Evolutionary conservation across 37 sponge, comb jelly and placozoan species (phyloP).

Genomic region (Bolinopsis microptera): DNA sequence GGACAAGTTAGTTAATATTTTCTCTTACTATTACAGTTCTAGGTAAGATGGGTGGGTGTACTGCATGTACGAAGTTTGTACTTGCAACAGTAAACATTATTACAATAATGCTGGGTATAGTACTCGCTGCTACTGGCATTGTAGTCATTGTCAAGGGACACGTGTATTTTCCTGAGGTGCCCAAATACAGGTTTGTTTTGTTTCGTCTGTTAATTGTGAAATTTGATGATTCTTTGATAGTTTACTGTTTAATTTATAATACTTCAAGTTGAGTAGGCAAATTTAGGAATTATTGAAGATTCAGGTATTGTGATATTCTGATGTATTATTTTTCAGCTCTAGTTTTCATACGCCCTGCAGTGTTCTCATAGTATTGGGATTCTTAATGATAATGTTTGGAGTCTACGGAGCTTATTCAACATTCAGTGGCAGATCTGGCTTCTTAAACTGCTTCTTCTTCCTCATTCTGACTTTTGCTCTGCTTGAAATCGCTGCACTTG

Average conservation of each 20-base stretch:
- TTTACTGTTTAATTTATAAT: too few relatives aligned
- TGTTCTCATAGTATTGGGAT: not conserved
- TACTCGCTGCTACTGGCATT: not conserved
- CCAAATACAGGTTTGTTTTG: not conserved
- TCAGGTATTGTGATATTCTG: too few relatives aligned
- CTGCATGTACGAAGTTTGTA: not conserved
- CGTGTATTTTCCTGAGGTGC: not conserved
- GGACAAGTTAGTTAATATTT: too few relatives aligned
- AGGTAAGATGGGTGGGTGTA: not conserved
- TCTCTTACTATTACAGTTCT: too few relatives aligned
- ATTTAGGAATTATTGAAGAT: too few relatives aligned
- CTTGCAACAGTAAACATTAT: not conserved
- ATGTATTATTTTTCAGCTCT: not conserved
- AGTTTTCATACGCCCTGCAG: conserved; percentile 2
- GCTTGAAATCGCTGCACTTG: not conserved
- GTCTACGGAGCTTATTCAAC: not conserved
- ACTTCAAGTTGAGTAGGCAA: too few relatives aligned
- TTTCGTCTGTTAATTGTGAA: too few relatives aligned
- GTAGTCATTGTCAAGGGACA: not conserved
- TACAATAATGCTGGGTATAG: not conserved
- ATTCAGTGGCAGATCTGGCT: not conserved
- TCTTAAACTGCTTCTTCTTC: conserved; percentile 14
- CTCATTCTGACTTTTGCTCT: not conserved
- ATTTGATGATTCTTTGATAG: too few relatives aligned
- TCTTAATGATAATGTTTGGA: not conserved